phyloP scores from a whole-genome alignment of 2,888 invertebrate species.

The Oscheius sp. region DNA sequence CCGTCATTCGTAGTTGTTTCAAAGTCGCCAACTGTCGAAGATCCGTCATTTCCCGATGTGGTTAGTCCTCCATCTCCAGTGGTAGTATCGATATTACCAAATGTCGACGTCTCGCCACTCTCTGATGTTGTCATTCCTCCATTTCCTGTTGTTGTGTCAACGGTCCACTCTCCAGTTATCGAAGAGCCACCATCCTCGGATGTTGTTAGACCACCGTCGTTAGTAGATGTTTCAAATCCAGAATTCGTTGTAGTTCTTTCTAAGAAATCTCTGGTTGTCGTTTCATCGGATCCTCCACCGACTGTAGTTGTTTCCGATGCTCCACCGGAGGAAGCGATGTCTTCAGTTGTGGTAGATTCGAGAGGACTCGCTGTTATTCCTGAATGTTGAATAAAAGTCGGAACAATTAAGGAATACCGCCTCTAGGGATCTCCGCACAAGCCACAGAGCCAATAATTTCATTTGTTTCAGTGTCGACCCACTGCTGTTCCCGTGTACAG shows the following conservation, averaged over 20 bases:
- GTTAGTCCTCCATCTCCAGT: constrained; percentile 14
- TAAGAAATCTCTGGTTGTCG: neutral
- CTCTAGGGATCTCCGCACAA: constrained; percentile 43
- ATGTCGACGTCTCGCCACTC: constrained; percentile 6
- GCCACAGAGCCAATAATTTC: constrained; percentile 47
- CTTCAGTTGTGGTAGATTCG: neutral
- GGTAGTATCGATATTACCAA: neutral
- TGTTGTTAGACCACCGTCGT: neutral
- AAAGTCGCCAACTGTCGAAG: constrained; percentile 33
- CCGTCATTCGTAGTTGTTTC: constrained; percentile 37
- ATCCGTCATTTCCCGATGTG: neutral
- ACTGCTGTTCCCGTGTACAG: constrained; percentile 45
- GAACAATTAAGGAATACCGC: neutral
- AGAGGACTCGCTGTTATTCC: neutral
- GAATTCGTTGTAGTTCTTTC: constrained; percentile 27
- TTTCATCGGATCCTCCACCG: neutral
- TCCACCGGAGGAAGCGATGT: too few relatives aligned
- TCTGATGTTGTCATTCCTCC: neutral
- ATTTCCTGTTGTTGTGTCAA: constrained; percentile 37
- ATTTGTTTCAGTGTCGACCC: constrained; percentile 41
- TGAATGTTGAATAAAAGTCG: too few relatives aligned
- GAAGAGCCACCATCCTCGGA: neutral
- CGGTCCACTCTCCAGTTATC: constrained; percentile 35
- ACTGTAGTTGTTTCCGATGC: constrained; percentile 1
- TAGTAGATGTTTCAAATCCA: constrained; percentile 37